phyloP scores from a whole-genome alignment of 2,888 invertebrate genomes.

The Cephus spinipes region DNA sequence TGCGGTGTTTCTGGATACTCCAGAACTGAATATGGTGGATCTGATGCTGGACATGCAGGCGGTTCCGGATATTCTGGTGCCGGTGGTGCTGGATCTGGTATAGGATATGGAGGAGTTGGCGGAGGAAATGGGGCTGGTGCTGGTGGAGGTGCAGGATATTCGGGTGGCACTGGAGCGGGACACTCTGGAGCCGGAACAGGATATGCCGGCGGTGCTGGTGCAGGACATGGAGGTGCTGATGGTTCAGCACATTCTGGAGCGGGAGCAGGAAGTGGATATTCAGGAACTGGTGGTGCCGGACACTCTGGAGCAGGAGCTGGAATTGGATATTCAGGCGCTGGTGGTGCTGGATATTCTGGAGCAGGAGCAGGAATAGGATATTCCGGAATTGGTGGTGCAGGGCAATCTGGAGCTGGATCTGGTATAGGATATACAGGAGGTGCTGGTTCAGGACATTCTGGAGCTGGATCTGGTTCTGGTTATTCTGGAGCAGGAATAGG shows the following conservation, averaged over 20 bases:
- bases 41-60: constrained; percentile 8
- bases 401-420: not conserved
- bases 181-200: constrained; percentile 10
- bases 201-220: not conserved
- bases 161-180: constrained; percentile 15
- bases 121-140: constrained; percentile 10
- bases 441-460: not conserved
- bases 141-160: constrained; percentile 12
- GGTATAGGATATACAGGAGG: constrained; percentile 4
- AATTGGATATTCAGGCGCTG: not conserved
- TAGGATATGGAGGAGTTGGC: constrained; percentile 9
- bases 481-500: constrained; percentile 4
- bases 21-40: constrained; percentile 67
- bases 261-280: constrained; percentile 8
- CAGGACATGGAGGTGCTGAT: constrained; percentile 7
- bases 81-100: constrained; percentile 5
- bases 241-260: constrained; percentile 5
- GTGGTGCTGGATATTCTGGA: not conserved
- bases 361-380: not conserved
- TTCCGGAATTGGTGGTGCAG: not conserved
- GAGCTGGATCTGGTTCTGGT: not conserved
- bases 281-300: constrained; percentile 1
- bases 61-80: constrained; percentile 14
- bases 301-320: not conserved
- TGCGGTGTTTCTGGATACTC: constrained; percentile 70